phyloP scores from a whole-genome alignment of 2,113 vertebrate genomes.

The Hepsetus odoe region DNA sequence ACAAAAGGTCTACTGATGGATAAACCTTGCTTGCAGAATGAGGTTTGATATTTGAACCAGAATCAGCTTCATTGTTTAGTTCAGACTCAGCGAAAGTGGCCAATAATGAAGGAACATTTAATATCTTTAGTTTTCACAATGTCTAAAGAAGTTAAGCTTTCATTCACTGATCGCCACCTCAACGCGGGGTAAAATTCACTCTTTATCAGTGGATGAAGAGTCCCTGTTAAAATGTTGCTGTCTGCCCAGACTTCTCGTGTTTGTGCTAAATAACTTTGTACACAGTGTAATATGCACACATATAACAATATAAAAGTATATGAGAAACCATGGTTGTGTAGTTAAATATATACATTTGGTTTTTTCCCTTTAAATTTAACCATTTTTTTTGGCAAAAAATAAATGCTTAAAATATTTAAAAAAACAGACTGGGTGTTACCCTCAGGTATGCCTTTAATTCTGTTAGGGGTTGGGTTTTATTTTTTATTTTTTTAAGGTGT shows the following conservation, averaged over 20 bases:
- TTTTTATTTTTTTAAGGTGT: no score
- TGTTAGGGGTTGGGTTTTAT: no score
- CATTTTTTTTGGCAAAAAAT: no score
- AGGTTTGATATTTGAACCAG: neutral
- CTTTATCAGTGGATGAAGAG: neutral
- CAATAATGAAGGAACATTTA: neutral
- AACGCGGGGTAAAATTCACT: neutral
- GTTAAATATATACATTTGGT: neutral
- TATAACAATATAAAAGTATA: neutral
- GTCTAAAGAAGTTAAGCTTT: neutral
- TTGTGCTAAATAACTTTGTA: neutral
- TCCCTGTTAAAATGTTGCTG: neutral
- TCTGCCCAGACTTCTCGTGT: neutral
- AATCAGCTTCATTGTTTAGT: neutral
- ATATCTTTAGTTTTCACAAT: neutral
- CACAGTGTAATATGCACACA: no score
- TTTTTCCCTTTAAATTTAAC: neutral
- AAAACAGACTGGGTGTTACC: no score
- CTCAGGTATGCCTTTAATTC: no score
- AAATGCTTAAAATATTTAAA: no score
- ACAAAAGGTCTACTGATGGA: no score
- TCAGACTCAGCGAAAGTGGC: neutral
- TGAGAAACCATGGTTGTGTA: neutral
- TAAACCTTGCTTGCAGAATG: neutral
- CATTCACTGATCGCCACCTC: neutral